Evolutionary conservation across 2,797 vertebrate genomes (phyloP), one percentile per base, ranked within the genome.

Genomic region (Pseudomugil tenellus): DNA sequence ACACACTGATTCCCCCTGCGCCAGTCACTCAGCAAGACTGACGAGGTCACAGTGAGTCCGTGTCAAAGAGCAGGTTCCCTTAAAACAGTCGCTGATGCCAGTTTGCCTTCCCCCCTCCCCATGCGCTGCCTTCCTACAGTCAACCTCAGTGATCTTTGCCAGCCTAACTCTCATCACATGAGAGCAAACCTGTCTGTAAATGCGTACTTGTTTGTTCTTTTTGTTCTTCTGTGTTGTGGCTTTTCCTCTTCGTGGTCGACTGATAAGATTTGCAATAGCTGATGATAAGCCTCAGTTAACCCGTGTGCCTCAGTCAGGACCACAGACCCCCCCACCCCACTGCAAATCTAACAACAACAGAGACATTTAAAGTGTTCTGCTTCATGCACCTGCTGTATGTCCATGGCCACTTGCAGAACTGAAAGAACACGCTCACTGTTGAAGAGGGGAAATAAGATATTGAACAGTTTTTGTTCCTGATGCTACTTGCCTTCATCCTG

Each of bases 61-160:
- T 84, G 66, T 62, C 67, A 0, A 89, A 84, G 49, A 78, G 73
- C 82, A 82, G 89, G 59, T 82, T 91, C 66, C 67, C 71, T 84
- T 92, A 92, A 86, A 58, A 46, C 62, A 34, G 16, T 28, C 70
- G 70, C 52, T 35, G 37, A 86, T 61, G 67, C 87, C 88, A 75
- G 57, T 86, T 88, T 91, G 87, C 89, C 88, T 87, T 91, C 89
- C 83, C 1, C 1, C 0, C 25, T 6, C 14, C 14, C 77, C 86
- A 76, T 89, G 79, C 83, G 90, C 89, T 94, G 89, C 88, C 84
- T 91, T 87, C 73, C 73, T 87, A 79, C 74, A 69, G 84, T 79
- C 74, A 74, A 87, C 79, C 88, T 91, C 89, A 84, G 88, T 71
- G 79, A 87, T 89, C 69, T 46, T 80, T 71, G 72, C 87, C 88